Conservation (phyloP, 2,888 invertebrate genomes). For the Campaea margaritaria region DNA sequence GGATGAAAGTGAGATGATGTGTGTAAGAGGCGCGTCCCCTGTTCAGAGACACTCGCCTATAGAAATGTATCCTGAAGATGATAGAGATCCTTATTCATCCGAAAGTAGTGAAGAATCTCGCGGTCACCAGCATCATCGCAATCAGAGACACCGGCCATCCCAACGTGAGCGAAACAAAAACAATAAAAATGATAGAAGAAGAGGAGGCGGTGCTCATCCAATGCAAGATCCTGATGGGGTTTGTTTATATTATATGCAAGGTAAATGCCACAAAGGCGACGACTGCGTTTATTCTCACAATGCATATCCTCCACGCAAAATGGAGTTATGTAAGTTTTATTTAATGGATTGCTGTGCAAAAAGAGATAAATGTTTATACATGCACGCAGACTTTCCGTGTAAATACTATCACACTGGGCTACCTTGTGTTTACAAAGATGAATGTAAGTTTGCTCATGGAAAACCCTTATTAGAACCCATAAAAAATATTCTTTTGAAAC, state of each 20-base stretch:
- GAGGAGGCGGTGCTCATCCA: conserved; percentile 85
- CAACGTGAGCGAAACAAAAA: conserved; percentile 78
- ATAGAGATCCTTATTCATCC: conserved; percentile 82
- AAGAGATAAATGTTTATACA: conserved; percentile 97
- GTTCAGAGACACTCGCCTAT: conserved; percentile 64
- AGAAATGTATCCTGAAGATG: conserved; percentile 78
- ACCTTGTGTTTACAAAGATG: conserved; percentile 92
- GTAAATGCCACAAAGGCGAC: conserved; percentile 93
- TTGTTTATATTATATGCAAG: conserved; percentile 94
- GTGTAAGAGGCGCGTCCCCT: conserved; percentile 91
- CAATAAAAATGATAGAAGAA: conserved; percentile 81
- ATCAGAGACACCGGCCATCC: conserved; percentile 68
- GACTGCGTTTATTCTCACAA: conserved; percentile 96
- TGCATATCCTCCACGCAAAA: conserved; percentile 91
- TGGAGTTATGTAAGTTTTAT: conserved; percentile 98
- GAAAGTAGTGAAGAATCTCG: conserved; percentile 85
- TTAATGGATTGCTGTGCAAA: conserved; percentile 98
- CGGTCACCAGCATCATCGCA: conserved; percentile 77
- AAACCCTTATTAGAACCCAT: conserved; percentile 93
- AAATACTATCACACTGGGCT: conserved; percentile 98
- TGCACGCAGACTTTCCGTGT: conserved; percentile 99
- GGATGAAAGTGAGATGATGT: conserved; percentile 93
- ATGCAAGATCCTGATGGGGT: conserved; percentile 89
- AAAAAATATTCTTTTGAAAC: conserved; percentile 87
- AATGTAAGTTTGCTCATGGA: conserved; percentile 97